A percentile compares a stretch with the other conserved stretches of the same genome.
phyloP scores from a whole-genome alignment of 2,113 vertebrate genomes.

The Lates calcarifer region DNA sequence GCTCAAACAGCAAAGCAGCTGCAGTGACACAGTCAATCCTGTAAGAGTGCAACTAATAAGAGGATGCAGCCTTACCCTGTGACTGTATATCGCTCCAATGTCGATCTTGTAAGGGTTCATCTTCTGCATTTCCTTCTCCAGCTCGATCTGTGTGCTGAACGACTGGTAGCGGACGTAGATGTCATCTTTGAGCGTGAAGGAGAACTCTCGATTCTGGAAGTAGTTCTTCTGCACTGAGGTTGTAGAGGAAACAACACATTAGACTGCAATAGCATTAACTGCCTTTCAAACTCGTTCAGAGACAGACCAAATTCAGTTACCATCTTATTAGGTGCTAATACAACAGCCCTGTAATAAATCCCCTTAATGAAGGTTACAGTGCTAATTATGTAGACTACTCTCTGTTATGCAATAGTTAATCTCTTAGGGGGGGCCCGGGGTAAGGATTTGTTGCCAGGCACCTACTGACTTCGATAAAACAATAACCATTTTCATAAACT shows the following conservation, averaged over 20 bases:
- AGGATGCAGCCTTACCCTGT: conserved; percentile 84
- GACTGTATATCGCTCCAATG: conserved; percentile 94
- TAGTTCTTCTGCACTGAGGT: conserved; percentile 90
- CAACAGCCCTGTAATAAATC: no score
- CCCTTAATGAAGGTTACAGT: no score
- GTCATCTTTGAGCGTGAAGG: conserved; percentile 96
- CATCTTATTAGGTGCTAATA: background rate
- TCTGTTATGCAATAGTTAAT: no score
- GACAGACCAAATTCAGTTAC: background rate
- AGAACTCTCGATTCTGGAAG: conserved; percentile 96
- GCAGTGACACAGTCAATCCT: background rate
- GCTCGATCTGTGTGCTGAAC: conserved; percentile 89
- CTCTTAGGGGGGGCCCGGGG: no score
- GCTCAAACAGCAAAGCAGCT: background rate
- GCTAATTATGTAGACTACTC: no score
- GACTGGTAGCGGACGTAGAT: conserved; percentile 97
- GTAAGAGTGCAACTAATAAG: background rate
- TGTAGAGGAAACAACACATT: background rate
- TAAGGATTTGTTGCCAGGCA: no score
- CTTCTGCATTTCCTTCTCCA: conserved; percentile 97
- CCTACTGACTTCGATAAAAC: no score
- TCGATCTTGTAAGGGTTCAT: conserved; percentile 96
- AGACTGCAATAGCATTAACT: background rate
- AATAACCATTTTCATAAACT: no score
- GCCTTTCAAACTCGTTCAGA: background rate